Conservation (phyloP, 2,797 vertebrate species). For the Xerus rutilus region DNA sequence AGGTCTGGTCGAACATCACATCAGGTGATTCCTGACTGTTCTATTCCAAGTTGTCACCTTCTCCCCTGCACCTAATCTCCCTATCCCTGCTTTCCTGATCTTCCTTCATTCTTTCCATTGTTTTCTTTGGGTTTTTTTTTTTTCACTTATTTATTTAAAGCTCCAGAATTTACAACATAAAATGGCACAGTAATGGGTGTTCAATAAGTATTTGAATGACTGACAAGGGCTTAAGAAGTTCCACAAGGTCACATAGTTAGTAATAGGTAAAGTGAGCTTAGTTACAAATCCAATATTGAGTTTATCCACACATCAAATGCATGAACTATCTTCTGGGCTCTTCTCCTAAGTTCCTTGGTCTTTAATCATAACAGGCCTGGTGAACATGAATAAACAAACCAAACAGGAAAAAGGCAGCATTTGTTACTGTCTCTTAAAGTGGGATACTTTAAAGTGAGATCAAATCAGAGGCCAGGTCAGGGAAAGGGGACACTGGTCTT, state of each 20-base stretch:
- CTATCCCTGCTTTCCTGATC: neutral
- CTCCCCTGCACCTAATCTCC: neutral
- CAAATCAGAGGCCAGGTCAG: constrained; percentile 83
- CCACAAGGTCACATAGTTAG: constrained; percentile 26
- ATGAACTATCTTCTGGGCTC: constrained; percentile 28
- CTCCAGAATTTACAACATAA: neutral
- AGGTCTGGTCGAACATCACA: neutral
- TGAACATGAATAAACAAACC: constrained; percentile 77
- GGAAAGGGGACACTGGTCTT: constrained; percentile 85
- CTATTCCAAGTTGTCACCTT: neutral
- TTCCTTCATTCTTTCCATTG: neutral
- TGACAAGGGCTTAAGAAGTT: constrained; percentile 13
- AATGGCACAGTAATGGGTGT: neutral
- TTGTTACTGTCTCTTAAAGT: constrained; percentile 82
- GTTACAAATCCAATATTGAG: constrained; percentile 12
- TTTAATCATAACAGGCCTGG: constrained; percentile 70
- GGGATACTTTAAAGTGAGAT: constrained; percentile 83
- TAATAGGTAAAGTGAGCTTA: constrained; percentile 23
- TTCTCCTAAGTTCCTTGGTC: constrained; percentile 20
- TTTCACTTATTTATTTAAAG: neutral
- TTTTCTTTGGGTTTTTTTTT: neutral
- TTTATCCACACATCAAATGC: constrained; percentile 2
- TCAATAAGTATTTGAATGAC: neutral
- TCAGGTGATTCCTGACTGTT: neutral
- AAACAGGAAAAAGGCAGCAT: constrained; percentile 81